These are phyloP conservation scores for Drosophila acutilabella DNA, from an alignment of 2,888 invertebrate genomes.

Conservation along the genomic window DNA sequence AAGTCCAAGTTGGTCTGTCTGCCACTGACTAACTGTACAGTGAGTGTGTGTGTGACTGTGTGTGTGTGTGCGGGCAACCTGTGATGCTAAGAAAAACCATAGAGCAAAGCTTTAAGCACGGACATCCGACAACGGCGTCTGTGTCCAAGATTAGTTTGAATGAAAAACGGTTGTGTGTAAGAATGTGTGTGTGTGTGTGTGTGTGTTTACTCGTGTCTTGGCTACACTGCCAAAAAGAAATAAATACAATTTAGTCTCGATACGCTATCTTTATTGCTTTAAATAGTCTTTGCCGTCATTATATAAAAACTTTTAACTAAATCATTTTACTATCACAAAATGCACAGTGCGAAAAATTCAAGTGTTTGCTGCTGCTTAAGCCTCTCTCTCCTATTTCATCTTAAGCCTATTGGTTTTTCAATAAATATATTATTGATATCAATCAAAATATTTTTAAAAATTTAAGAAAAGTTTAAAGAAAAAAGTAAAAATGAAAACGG, in stretches of 20 bases:
- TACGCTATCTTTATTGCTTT: too few relatives aligned
- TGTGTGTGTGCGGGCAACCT: constrained; percentile 60
- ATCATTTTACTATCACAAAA: too few relatives aligned
- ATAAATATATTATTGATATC: too few relatives aligned
- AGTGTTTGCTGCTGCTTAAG: too few relatives aligned
- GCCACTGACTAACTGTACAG: constrained; percentile 54
- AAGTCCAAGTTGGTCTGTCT: constrained; percentile 66
- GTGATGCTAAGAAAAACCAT: constrained; percentile 44
- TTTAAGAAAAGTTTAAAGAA: too few relatives aligned
- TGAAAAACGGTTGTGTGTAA: constrained; percentile 42
- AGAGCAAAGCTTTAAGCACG: constrained; percentile 48
- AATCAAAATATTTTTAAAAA: too few relatives aligned
- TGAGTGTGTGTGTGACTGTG: constrained; percentile 37
- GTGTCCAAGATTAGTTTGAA: constrained; percentile 58
- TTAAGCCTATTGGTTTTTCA: too few relatives aligned
- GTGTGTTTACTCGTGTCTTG: constrained; percentile 18
- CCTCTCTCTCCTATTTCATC: too few relatives aligned
- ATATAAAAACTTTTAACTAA: too few relatives aligned
- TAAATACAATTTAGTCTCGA: neutral
- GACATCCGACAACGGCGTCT: constrained; percentile 58
- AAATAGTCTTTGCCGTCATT: too few relatives aligned
- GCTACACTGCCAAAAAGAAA: constrained; percentile 26
- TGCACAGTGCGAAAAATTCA: too few relatives aligned
- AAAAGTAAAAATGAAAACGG: too few relatives aligned
- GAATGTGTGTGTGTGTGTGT: neutral